phyloP scores from a whole-genome alignment of 2,888 invertebrate species.

The Troglohyphantes excavatus region DNA sequence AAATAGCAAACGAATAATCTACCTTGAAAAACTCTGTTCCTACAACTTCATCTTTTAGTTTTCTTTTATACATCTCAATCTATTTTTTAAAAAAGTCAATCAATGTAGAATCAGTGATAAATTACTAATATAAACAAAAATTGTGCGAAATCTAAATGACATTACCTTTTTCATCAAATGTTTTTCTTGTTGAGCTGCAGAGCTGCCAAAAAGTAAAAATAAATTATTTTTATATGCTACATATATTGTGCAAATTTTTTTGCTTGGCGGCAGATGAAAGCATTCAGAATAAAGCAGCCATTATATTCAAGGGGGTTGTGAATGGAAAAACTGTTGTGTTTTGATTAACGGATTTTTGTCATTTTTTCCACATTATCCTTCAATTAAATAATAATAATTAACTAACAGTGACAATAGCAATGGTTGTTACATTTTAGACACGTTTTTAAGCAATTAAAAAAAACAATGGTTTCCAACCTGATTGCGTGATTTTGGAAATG shows the following conservation, averaged over 20 bases:
- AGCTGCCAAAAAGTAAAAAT: not conserved
- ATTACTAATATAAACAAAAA: not conserved
- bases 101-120: not conserved
- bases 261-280: too few relatives aligned
- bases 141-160: not conserved
- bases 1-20: not conserved
- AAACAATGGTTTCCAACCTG: too few relatives aligned
- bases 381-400: too few relatives aligned
- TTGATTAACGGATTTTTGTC: too few relatives aligned
- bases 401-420: too few relatives aligned
- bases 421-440: too few relatives aligned
- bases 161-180: constrained; percentile 57
- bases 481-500: too few relatives aligned
- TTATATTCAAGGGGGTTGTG: too few relatives aligned
- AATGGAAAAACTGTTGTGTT: too few relatives aligned
- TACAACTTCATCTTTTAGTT: constrained; percentile 26
- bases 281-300: not conserved
- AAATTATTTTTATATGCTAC: not conserved
- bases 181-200: constrained; percentile 30
- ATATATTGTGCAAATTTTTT: not conserved
- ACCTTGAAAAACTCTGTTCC: constrained; percentile 33
- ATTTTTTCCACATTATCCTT: too few relatives aligned
- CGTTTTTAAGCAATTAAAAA: too few relatives aligned
- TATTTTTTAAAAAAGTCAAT: not conserved
- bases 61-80: constrained; percentile 56